Base-by-base conservation (phyloP, 2,888 invertebrate genomes). In the Ashinkailepas kermadecensis region DNA sequence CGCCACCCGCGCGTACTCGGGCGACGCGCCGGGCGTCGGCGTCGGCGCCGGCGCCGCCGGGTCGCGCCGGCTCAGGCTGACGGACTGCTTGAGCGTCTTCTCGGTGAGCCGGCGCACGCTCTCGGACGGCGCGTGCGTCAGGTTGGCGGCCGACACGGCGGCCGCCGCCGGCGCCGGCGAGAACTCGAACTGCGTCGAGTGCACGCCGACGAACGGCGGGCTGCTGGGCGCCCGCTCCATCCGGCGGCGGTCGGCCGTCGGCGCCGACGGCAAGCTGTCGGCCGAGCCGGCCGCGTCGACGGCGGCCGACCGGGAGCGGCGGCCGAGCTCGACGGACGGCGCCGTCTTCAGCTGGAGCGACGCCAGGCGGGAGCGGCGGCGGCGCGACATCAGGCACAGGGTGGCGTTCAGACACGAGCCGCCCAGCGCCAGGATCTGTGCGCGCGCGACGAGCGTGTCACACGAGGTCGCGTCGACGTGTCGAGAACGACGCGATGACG, bases 71-170 rank as follows among this genome's bases (percentile, higher is more conserved):
- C 21, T 21, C 21, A 74, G 74, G 11, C 74, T 56, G 39, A 74
- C 54, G 39, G 74, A 74, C 21, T 54, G 56, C 6, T 23, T 74
- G 54, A 74, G 74, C 21, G 74, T 74, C 74, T 74, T 74, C 74
- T 74, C 74, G 18, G 74, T 74, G 21, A 74, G 56, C 9, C 74
- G 18, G 9, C 74, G 74, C 54, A 74, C 74, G n/a, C 74, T 74
- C 15, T 74, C 74, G 0, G 74, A 74, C 18, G 74, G 74, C 9
- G 15, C 21, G 39, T 39, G 39, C 54, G 11, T 2, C 74, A 74
- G 74, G 74, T 15, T 74, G 54, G 10, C 56, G 21, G 39, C 74
- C 21, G 74, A 74, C 21, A 11, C n/a, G 54, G 39, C 18, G 54
- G 15, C 21, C 54, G 74, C 21, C 7, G 56, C 21, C 9, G 74